A percentile compares a stretch with the other conserved stretches of the same genome.
Evolutionary conservation across 2,113 vertebrate genomes (phyloP).

Genomic region (Odocoileus virginianus): DNA sequence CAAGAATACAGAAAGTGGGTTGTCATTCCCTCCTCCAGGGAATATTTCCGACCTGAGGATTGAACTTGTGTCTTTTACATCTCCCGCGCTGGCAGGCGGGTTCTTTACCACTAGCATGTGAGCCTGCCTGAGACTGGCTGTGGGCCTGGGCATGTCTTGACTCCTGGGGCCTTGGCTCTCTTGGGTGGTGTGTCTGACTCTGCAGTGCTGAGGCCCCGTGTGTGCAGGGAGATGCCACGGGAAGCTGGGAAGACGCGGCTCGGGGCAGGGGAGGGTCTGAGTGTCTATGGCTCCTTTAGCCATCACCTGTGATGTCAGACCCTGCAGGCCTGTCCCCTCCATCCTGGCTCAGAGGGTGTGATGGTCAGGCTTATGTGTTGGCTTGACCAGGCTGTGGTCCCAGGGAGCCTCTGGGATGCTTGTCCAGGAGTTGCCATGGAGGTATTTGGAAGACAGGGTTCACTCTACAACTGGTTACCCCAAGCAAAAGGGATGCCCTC

Average conservation of each 20-base stretch:
- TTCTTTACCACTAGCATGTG: neutral
- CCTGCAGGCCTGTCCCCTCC: neutral
- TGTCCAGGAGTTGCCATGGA: neutral
- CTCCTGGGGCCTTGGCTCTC: neutral
- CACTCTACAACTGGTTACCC: neutral
- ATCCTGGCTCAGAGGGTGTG: neutral
- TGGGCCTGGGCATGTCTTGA: neutral
- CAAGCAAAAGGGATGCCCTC: neutral
- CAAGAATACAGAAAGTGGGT: neutral
- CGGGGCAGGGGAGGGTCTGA: accelerated
- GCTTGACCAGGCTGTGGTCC: neutral
- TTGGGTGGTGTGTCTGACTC: neutral
- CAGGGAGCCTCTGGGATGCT: too few relatives aligned
- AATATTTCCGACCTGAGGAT: neutral
- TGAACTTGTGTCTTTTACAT: neutral
- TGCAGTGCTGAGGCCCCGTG: neutral
- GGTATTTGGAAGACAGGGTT: neutral
- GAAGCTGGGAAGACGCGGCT: neutral
- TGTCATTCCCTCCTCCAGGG: neutral
- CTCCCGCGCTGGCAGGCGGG: accelerated
- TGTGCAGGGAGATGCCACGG: neutral
- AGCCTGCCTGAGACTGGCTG: neutral
- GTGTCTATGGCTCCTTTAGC: neutral
- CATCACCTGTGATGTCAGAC: neutral
- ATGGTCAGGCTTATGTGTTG: neutral